Percentiles rank a stretch among this genome's conserved stretches.
These are phyloP conservation scores for Aeoliscus strigatus DNA, from an alignment of 2,797 vertebrate genomes.

Conservation along the genomic window DNA sequence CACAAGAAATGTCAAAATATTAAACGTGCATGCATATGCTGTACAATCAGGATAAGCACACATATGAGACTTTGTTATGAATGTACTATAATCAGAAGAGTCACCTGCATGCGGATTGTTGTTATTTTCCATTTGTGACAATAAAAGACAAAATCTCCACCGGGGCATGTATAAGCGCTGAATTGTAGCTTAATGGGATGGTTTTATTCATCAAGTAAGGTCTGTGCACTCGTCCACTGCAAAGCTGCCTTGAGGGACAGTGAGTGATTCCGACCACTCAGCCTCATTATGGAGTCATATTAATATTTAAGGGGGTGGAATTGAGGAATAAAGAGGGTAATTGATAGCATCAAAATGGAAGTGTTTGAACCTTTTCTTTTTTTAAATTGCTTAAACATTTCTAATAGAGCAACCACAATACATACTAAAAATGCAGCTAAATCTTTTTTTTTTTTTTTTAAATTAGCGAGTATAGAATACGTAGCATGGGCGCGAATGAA, in stretches of 20 bases:
- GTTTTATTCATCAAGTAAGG: constrained; percentile 76
- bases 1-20: too few relatives aligned
- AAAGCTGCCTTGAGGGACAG: constrained; percentile 74
- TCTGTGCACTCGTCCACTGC: constrained; percentile 68
- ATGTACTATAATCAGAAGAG: constrained; percentile 23
- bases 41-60: too few relatives aligned
- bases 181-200: constrained; percentile 71
- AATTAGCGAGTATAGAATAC: constrained; percentile 12
- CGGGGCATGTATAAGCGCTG: constrained; percentile 55
- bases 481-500: constrained; percentile 12
- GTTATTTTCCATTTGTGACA: constrained; percentile 56
- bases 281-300: constrained; percentile 79
- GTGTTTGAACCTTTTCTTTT: constrained; percentile 61
- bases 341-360: constrained; percentile 75
- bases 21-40: too few relatives aligned
- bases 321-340: constrained; percentile 79
- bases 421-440: constrained; percentile 40
- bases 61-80: too few relatives aligned
- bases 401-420: constrained; percentile 44
- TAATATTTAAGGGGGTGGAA: constrained; percentile 78
- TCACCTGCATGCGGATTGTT: constrained; percentile 66
- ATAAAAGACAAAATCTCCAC: constrained; percentile 63
- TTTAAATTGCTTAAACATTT: constrained; percentile 66
- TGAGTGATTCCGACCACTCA: constrained; percentile 80
- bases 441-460: constrained; percentile 2